These are phyloP conservation scores for Opisthograptis luteolata DNA, from an alignment of 2,888 invertebrate genomes.

Conservation along the genomic window DNA sequence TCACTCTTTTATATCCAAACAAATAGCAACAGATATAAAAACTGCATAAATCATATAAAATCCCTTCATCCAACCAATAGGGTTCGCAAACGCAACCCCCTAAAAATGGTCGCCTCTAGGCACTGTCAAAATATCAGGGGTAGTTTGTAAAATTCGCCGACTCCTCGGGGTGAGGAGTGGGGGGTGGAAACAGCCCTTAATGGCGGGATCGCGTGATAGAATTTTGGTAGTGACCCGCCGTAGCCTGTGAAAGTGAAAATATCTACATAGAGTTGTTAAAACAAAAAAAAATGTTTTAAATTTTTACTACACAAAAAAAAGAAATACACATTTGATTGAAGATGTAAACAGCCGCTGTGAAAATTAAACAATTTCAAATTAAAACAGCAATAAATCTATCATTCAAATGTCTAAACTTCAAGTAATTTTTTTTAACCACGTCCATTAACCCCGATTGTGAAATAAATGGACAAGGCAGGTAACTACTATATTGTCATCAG, in stretches of 20 bases:
- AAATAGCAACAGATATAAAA: constrained; percentile 7
- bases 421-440: constrained; percentile 16
- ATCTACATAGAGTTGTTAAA: constrained; percentile 65
- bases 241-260: constrained; percentile 81
- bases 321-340: too few relatives aligned
- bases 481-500: constrained; percentile 24
- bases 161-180: constrained; percentile 51
- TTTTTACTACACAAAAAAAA: too few relatives aligned
- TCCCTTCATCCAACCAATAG: constrained; percentile 9
- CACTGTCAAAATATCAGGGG: constrained; percentile 64
- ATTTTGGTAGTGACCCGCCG: constrained; percentile 82
- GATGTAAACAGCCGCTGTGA: too few relatives aligned
- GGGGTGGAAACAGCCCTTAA: constrained; percentile 76
- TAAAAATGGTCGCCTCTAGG: constrained; percentile 45
- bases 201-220: constrained; percentile 83
- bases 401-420: too few relatives aligned
- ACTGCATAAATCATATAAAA: constrained; percentile 10
- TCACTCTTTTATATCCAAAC: neutral
- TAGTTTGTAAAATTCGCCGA: constrained; percentile 81
- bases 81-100: constrained; percentile 30
- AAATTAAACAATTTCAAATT: too few relatives aligned
- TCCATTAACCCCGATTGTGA: constrained; percentile 24
- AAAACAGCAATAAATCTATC: too few relatives aligned
- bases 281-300: constrained; percentile 24
- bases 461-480: constrained; percentile 6